Base-by-base conservation (phyloP, 2,113 vertebrate species). In the Tursiops truncatus region DNA sequence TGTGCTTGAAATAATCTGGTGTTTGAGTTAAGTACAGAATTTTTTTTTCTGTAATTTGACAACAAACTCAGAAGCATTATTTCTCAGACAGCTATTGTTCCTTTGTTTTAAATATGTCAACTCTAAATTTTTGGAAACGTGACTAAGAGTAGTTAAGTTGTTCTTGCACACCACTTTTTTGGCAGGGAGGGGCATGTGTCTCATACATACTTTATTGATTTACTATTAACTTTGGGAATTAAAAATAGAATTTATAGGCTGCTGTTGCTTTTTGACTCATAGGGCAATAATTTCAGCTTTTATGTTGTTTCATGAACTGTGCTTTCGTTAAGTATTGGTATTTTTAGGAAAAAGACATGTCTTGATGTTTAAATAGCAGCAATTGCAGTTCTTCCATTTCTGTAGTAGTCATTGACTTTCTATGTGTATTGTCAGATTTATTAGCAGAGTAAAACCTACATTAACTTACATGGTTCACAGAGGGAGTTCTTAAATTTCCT, bases 61-160 rank as follows among this genome's bases (percentile, higher is more conserved):
- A 94, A 41, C 13, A 89, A 89, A 95, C 11, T 85, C 25, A 77
- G 38, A 76, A 92, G 58, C 62, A 74, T 85, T 92, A 89, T 96
- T 94, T 96, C 63, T 97, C 31, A 96, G 83, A 91, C 82, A 96
- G 47, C 12, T 56, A 41, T 84, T 81, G 81, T 95, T 95, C 95
- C 36, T 94, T 86, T 97, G 31, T 50, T 95, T 92, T 93, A 91
- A 96, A 92, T 70, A 53, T 23, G 76, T 44, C 21, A 80, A 11
- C 67, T 76, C 93, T 89, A 41, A 74, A 74, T 89, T 97, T 97
- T n/a, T 96, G 58, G 38, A 89, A 73, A 76, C 9, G 41, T 58
- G 25, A 93, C 28, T 67, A 86, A 74, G 60, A 89, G 38, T 33
- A 80, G 44, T 63, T 92, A 81, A 1, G 3, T 87, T 86, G 5